Evolutionary conservation across 2,113 vertebrate genomes (phyloP).

Genomic region (Chionomys nivalis): DNA sequence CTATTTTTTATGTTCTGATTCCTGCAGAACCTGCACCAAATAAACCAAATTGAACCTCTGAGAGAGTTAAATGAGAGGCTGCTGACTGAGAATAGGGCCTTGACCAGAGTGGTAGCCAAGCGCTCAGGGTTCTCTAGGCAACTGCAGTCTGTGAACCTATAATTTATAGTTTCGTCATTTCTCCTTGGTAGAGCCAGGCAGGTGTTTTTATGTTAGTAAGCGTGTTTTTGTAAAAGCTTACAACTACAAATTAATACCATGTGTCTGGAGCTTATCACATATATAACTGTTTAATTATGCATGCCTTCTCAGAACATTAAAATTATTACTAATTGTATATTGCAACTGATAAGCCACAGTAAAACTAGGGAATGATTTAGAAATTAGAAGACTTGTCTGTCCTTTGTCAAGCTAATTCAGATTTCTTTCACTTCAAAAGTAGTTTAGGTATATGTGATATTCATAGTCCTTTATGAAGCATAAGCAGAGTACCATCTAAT

Average conservation of each 20-base stretch:
- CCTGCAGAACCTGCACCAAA: constrained; percentile 96
- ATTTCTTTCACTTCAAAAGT: constrained; percentile 29
- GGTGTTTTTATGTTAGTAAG: constrained; percentile 88
- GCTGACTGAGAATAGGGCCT: constrained; percentile 98
- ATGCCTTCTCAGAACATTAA: constrained; percentile 78
- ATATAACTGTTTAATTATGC: constrained; percentile 79
- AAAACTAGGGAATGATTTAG: constrained; percentile 45
- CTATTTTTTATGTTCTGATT: constrained; percentile 87
- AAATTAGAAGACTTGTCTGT: constrained; percentile 51
- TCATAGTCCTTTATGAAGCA: constrained; percentile 7
- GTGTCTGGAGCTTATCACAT: constrained; percentile 80
- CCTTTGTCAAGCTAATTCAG: constrained; percentile 15
- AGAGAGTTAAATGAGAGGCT: constrained; percentile 96
- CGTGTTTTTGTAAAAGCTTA: constrained; percentile 83
- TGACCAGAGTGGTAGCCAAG: constrained; percentile 97
- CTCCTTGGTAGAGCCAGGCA: constrained; percentile 94
- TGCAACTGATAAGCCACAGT: constrained; percentile 39
- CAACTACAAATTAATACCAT: constrained; percentile 84
- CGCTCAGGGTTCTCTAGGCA: constrained; percentile 95
- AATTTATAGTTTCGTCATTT: constrained; percentile 90
- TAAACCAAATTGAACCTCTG: constrained; percentile 98
- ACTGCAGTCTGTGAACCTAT: constrained; percentile 91
- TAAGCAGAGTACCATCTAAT: background rate
- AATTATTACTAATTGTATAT: constrained; percentile 65
- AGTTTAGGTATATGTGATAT: background rate